These are phyloP conservation scores for Lomographa bimaculata DNA, from an alignment of 2,888 invertebrate genomes.

Conservation along the genomic window DNA sequence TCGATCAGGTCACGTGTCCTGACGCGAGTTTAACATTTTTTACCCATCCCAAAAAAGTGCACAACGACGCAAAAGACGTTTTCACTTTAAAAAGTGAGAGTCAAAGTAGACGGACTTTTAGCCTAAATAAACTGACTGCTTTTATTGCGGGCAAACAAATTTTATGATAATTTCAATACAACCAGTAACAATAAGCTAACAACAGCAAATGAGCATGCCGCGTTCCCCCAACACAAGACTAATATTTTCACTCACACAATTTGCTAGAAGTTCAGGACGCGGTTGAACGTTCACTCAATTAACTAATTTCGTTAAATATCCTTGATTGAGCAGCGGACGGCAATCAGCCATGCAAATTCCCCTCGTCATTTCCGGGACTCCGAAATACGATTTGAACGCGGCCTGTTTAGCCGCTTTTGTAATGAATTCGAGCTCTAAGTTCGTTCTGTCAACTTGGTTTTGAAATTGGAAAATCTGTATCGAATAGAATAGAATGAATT, in stretches of 20 bases:
- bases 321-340: constrained; percentile 82
- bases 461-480: constrained; percentile 6
- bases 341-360: constrained; percentile 82
- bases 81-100: too few species aligned
- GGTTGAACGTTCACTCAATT: constrained; percentile 76
- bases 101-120: too few species aligned
- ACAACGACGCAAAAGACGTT: too few species aligned
- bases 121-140: too few species aligned
- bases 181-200: constrained; percentile 42
- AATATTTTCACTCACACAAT: constrained; percentile 47
- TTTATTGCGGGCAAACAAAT: too few species aligned
- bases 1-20: too few species aligned
- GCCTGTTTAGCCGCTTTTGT: constrained; percentile 45
- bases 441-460: background rate
- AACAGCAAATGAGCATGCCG: constrained; percentile 52
- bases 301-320: constrained; percentile 83
- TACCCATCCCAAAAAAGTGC: too few species aligned
- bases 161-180: too few species aligned
- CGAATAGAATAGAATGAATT: too few species aligned
- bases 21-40: too few species aligned
- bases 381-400: constrained; percentile 57
- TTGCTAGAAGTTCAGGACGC: constrained; percentile 39
- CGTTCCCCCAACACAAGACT: constrained; percentile 15
- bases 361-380: constrained; percentile 59
- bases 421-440: constrained; percentile 42